These are phyloP conservation scores for Thymelicus sylvestris DNA, from an alignment of 2,888 invertebrate species.

Conservation along the genomic window DNA sequence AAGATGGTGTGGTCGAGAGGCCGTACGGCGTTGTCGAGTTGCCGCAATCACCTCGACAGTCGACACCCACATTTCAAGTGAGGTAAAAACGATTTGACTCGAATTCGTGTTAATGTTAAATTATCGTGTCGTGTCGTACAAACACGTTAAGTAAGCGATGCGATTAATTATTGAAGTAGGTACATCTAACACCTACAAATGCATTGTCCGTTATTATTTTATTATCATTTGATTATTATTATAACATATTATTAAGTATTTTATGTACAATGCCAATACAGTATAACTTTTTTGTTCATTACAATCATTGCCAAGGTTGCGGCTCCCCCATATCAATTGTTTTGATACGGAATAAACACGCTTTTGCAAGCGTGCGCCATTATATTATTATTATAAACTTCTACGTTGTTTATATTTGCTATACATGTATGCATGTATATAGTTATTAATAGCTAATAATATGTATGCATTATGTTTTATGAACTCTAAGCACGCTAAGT, in stretches of 20 bases:
- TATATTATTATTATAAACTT: too few relatives aligned
- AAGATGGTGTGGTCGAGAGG: slow-evolving; percentile 46
- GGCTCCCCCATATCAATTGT: slow-evolving; percentile 26
- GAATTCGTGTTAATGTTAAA: slow-evolving; percentile 1
- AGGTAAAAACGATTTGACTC: slow-evolving; percentile 18
- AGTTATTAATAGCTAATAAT: slow-evolving; percentile 9
- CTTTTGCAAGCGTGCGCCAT: slow-evolving; percentile 11
- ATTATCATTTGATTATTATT: too few relatives aligned
- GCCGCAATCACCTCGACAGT: slow-evolving; percentile 38
- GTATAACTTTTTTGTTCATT: slow-evolving; percentile 6
- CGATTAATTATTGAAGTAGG: not conserved
- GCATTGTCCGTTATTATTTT: too few relatives aligned
- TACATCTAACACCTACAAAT: not conserved
- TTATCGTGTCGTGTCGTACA: not conserved
- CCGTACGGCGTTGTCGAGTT: slow-evolving; percentile 48
- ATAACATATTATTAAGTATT: too few relatives aligned
- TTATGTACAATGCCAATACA: not conserved
- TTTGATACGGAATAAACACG: slow-evolving; percentile 31
- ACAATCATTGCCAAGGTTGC: slow-evolving; percentile 18
- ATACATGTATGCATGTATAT: not conserved
- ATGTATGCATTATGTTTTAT: slow-evolving; percentile 11
- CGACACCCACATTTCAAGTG: slow-evolving; percentile 39
- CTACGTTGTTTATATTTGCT: slow-evolving; percentile 19
- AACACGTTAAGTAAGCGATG: not conserved
- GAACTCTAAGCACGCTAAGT: slow-evolving; percentile 21